Evolutionary conservation across 2,888 invertebrate species (phyloP).

Genomic region (Chironomus tentans): DNA sequence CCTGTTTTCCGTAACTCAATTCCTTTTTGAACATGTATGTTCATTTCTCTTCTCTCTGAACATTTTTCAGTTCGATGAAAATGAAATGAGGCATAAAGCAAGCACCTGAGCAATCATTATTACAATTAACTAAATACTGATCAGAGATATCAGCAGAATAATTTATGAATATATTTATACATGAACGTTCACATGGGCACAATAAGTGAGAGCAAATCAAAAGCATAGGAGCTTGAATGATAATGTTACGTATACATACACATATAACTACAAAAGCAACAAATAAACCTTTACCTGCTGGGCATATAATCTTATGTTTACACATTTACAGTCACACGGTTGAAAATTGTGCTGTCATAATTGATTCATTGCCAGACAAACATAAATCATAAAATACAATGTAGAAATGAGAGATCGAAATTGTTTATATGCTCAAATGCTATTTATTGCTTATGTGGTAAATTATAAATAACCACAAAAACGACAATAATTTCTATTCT

Average conservation of each 20-base stretch:
- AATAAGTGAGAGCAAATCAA: background rate
- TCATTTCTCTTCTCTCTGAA: background rate
- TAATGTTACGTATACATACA: background rate
- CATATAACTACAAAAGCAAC: background rate
- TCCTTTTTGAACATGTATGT: background rate
- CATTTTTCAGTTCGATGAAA: background rate
- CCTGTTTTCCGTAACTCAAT: background rate
- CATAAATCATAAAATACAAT: conserved; percentile 1
- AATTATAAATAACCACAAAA: background rate
- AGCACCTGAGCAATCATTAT: background rate
- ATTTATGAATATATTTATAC: background rate
- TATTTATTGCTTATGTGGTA: background rate
- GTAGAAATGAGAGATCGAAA: background rate
- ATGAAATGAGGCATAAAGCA: background rate
- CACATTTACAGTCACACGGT: background rate
- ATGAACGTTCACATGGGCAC: background rate
- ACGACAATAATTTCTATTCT: background rate
- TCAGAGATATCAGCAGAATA: background rate
- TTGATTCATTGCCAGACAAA: conserved; percentile 23
- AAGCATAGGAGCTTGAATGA: background rate
- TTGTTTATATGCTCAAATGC: background rate
- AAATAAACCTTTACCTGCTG: background rate
- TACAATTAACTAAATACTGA: background rate
- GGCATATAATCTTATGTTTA: conserved; percentile 8
- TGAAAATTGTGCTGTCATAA: conserved; percentile 15